Evolutionary conservation across 2,888 invertebrate genomes (phyloP), one percentile per base, ranked within the genome.

Genomic region (Meandrusa payeni): DNA sequence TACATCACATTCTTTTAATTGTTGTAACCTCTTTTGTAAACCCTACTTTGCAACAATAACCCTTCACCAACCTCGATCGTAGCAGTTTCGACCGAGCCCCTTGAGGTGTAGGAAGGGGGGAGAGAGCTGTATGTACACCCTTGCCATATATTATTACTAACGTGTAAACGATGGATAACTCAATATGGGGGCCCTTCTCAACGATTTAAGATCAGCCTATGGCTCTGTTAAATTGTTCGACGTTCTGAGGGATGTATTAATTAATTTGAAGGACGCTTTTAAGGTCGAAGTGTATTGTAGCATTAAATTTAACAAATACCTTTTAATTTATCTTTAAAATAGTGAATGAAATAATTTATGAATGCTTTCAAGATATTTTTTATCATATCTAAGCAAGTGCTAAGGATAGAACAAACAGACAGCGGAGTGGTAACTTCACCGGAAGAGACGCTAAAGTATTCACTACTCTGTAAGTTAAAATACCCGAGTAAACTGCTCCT

Each of bases 191-290:
- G 57, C 69, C 61, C 61, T 57, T 66, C 69, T 72, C 73, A 78
- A 69, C 77, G 79, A 76, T 85, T 81, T 79, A 76, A 85, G 81
- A 81, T 79, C 77, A 72, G 62, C 67, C 74, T 60, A 74, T 70
- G 65, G 73, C 67, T 73, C 64, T 67, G 72, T 68, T 73, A 75
- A 72, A 68, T 72, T 67, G 61, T 49, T 52, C 63, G 57, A 52
- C 55, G 57, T 60, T 56, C 52, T 55, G 63, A 69, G 77, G 76
- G 75, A 69, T 72, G 69, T 69, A 73, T 70, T 78, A 74, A 79
- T 80, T 79, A 79, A 82, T 77, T 76, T 65, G 61, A 62, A 75
- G 57, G 55, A 50, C 57, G 36, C 23, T 10, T 26, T 33, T 7
- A 26, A 17, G 34, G 22, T 11, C 11, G n/a, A 32, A 7, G 24